These are phyloP conservation scores for Austrolebias charrua DNA, from an alignment of 2,797 vertebrate genomes.

Conservation along the genomic window DNA sequence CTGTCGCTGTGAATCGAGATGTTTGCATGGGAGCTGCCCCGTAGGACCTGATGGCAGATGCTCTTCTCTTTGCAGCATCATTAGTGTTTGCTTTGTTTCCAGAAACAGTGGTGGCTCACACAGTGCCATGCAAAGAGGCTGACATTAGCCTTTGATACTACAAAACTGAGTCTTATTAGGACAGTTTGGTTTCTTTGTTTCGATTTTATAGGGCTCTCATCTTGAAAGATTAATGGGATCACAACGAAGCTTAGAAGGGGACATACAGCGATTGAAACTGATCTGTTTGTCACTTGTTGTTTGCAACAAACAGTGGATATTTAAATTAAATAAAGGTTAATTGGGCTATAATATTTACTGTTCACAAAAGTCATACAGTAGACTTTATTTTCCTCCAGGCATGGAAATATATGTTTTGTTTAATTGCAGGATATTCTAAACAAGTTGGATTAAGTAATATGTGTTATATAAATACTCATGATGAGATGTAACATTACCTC, in stretches of 20 bases:
- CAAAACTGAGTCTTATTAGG: conserved; percentile 42
- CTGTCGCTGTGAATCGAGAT: conserved; percentile 38
- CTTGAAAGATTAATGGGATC: conserved; percentile 45
- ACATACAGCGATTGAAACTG: conserved; percentile 19
- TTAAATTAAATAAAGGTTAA: neutral
- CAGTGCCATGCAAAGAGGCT: conserved; percentile 38
- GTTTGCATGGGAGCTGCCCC: conserved; percentile 39
- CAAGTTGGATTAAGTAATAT: neutral
- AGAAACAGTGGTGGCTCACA: conserved; percentile 42
- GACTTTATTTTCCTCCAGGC: conserved; percentile 23
- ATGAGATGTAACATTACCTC: neutral
- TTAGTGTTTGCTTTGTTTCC: conserved; percentile 60
- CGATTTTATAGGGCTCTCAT: conserved; percentile 27
- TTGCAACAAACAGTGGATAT: neutral
- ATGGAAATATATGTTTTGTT: conserved; percentile 24
- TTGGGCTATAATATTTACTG: neutral
- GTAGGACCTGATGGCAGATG: conserved; percentile 58
- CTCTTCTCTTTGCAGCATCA: conserved; percentile 48
- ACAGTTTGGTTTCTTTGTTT: conserved; percentile 50
- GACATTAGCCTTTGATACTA: conserved; percentile 53
- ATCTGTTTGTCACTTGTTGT: conserved; percentile 1
- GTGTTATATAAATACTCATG: neutral
- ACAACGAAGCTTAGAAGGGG: conserved; percentile 16
- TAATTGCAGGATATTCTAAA: conserved; percentile 12
- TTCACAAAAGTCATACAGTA: conserved; percentile 4